Conservation (phyloP, 2,797 vertebrate genomes). For the Esox masquinongy region DNA sequence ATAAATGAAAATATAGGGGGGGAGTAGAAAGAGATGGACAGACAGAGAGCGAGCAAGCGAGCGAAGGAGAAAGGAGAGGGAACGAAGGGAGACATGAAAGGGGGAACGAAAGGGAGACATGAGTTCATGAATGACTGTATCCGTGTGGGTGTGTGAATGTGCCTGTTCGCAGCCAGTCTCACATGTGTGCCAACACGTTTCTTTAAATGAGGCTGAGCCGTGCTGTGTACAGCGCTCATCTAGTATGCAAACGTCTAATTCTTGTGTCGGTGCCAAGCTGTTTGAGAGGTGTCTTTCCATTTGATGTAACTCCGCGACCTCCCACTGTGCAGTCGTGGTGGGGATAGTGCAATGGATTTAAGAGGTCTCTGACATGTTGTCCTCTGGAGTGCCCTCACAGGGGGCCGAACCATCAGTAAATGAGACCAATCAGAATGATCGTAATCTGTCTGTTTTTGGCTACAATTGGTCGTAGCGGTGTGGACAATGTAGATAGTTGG, state of each 20-base stretch:
- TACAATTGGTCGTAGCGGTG: too few species aligned
- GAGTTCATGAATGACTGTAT: slow-evolving; percentile 5
- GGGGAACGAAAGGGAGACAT: slow-evolving; percentile 6
- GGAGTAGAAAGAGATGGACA: background rate
- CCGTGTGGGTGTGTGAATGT: slow-evolving; percentile 1
- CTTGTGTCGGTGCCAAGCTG: background rate
- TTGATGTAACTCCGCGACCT: slow-evolving; percentile 35
- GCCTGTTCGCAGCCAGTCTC: background rate
- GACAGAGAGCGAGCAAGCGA: background rate
- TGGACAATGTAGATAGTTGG: too few species aligned
- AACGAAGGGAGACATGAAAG: background rate
- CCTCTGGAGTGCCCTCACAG: background rate
- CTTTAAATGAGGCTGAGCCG: too few species aligned
- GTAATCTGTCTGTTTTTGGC: too few species aligned
- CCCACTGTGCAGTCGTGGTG: background rate
- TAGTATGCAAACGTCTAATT: background rate
- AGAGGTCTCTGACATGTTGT: background rate
- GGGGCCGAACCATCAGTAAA: too few species aligned
- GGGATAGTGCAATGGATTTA: slow-evolving; percentile 12
- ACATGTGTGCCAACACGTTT: background rate
- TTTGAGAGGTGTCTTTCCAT: slow-evolving; percentile 2
- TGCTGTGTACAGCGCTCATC: background rate
- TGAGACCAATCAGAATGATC: too few species aligned
- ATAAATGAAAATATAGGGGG: background rate
- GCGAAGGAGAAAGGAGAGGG: background rate